Base-by-base conservation (phyloP, 2,888 invertebrate genomes). In the Achlya flavicornis region DNA sequence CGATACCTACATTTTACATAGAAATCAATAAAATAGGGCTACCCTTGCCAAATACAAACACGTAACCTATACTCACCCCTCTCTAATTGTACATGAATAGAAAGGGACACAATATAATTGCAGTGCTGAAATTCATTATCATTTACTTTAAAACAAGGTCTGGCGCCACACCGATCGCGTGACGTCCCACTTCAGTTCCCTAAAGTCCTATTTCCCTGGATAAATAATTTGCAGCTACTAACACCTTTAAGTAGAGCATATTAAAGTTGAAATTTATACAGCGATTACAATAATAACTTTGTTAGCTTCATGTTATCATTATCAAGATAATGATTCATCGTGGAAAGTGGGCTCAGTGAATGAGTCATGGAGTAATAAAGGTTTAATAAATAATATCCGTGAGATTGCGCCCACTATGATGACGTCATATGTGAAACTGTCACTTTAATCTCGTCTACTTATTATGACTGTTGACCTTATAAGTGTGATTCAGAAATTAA, bases 291-390 rank as follows among this genome's bases (percentile, higher is more conserved):
- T 7, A 58, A 53, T 53, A 62, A 69, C 64, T 57, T 66, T 72
- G 64, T 75, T 74, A 70, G 76, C 70, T 74, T 76, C 76, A 80
- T 75, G 76, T 80, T 82, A 83, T 85, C 82, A 86, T 88, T 89
- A 89, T 87, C 85, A 88, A 84, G 80, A 82, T 86, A 89, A 90
- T 92, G 91, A 91, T 85, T 92, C 91, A 92, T 83, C 84, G 83
- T 79, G 76, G 77, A 83, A 85, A 85, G 79, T 85, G 81, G 83
- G 76, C 84, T 85, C 87, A 88, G 87, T 85, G 82, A 84, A 85
- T 91, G 90, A 91, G 74, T 90, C 90, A 90, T 73, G 71, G 71
- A 67, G 75, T 41, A 58, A 60, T 60, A 60, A 41, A 41, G 46
- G 43, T 41, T 41, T 41, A 60, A 60, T 60, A 60, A 60, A 60